These are phyloP conservation scores for Zosterops pallidus DNA, from an alignment of 2,113 vertebrate species.

Conservation along the genomic window DNA sequence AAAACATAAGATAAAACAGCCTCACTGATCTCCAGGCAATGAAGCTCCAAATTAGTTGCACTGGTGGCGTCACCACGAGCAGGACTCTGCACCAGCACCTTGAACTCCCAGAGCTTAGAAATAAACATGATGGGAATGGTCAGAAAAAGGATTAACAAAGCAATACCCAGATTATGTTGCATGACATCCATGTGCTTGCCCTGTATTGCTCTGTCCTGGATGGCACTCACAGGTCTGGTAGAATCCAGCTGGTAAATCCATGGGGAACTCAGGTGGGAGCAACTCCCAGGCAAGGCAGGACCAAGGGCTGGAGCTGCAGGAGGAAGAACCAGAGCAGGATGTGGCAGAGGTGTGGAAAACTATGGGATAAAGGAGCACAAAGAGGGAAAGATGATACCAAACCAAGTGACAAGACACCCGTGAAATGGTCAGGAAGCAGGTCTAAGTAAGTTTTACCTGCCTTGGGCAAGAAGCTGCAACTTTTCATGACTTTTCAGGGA, in stretches of 20 bases:
- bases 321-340: rapidly evolving
- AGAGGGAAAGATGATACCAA: not conserved
- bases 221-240: too few species aligned
- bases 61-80: rapidly evolving
- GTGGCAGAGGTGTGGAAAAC: not conserved
- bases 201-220: not conserved
- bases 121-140: not conserved
- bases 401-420: not conserved
- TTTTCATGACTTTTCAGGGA: not conserved
- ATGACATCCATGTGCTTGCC: rapidly evolving
- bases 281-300: rapidly evolving
- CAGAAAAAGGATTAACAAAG: not conserved
- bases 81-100: not conserved
- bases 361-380: not conserved
- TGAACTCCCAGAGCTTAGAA: not conserved
- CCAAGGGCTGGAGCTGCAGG: not conserved
- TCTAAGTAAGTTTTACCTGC: not conserved
- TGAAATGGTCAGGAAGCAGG: not conserved
- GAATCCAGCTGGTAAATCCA: not conserved
- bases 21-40: not conserved
- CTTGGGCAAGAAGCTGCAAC: rapidly evolving
- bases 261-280: not conserved
- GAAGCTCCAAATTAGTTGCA: not conserved
- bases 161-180: not conserved
- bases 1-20: not conserved